Evolutionary conservation across 2,797 vertebrate genomes (phyloP).

Genomic region (Sciurus vulgaris): DNA sequence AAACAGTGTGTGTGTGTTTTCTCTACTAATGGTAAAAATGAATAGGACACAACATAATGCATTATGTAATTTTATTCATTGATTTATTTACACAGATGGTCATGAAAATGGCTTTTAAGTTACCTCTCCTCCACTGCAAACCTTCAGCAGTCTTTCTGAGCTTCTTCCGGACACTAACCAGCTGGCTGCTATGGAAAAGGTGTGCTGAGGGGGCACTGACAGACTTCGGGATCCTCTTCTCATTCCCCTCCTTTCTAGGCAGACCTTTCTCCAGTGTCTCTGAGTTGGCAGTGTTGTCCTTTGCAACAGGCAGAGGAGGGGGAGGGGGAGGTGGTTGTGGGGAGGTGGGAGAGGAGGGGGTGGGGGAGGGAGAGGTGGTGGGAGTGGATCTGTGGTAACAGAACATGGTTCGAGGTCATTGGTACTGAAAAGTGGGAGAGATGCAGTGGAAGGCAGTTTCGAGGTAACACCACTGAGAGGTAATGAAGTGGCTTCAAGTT

Average conservation of each 20-base stretch:
- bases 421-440: slow-evolving; percentile 83
- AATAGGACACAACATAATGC: slow-evolving; percentile 32
- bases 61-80: background rate
- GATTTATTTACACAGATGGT: background rate
- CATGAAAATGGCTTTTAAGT: background rate
- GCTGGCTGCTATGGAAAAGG: slow-evolving; percentile 97
- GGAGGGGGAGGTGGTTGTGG: slow-evolving; percentile 88
- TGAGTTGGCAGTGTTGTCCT: slow-evolving; percentile 86
- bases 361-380: slow-evolving; percentile 84
- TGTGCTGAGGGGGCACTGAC: slow-evolving; percentile 92
- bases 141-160: slow-evolving; percentile 95
- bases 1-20: background rate
- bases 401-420: slow-evolving; percentile 79
- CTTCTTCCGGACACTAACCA: slow-evolving; percentile 96
- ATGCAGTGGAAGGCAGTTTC: slow-evolving; percentile 80
- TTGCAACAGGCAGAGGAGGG: slow-evolving; percentile 89
- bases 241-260: slow-evolving; percentile 82
- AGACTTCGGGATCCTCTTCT: slow-evolving; percentile 88
- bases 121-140: slow-evolving; percentile 95
- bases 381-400: slow-evolving; percentile 76
- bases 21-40: slow-evolving; percentile 31
- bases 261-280: slow-evolving; percentile 85
- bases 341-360: slow-evolving; percentile 87
- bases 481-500: slow-evolving; percentile 89
- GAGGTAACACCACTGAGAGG: slow-evolving; percentile 86